Evolutionary conservation across 2,797 vertebrate genomes (phyloP).

Genomic region (Paedocypris micromegethes): DNA sequence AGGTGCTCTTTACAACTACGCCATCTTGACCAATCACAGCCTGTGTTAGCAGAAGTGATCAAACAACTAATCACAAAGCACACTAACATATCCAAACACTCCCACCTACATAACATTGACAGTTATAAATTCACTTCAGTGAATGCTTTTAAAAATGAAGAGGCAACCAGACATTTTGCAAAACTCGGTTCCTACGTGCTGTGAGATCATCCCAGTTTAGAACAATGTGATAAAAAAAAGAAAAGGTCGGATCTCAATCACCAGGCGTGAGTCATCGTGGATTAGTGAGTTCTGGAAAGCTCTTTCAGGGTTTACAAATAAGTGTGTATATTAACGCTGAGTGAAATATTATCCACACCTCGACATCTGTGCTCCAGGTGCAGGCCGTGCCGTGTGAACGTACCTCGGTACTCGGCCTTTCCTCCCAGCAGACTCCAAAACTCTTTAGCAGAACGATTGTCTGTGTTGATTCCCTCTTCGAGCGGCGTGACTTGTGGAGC

Average conservation of each 20-base stretch:
- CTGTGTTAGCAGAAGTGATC: neutral
- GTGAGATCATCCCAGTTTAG: no score
- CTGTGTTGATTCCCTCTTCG: conserved; percentile 75
- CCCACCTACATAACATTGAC: no score
- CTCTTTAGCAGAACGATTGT: conserved; percentile 68
- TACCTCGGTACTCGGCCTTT: conserved; percentile 69
- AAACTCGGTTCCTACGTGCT: no score
- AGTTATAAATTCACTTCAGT: no score
- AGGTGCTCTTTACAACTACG: no score
- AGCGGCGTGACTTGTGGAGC: conserved; percentile 70
- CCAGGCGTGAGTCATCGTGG: no score
- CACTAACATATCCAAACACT: no score
- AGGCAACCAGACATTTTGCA: no score
- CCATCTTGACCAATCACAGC: neutral
- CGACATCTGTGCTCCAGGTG: conserved; percentile 26
- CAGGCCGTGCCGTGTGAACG: neutral
- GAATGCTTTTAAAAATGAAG: no score
- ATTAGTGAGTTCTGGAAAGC: neutral
- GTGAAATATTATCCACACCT: conserved; percentile 8
- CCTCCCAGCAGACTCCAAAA: conserved; percentile 78
- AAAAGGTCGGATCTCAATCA: no score
- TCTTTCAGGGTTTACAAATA: neutral
- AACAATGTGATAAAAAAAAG: no score
- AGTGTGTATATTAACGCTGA: conserved; percentile 14
- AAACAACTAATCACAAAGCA: no score